Conservation (phyloP, 1,140 invertebrate genomes). For the Cherax quadricarinatus region DNA sequence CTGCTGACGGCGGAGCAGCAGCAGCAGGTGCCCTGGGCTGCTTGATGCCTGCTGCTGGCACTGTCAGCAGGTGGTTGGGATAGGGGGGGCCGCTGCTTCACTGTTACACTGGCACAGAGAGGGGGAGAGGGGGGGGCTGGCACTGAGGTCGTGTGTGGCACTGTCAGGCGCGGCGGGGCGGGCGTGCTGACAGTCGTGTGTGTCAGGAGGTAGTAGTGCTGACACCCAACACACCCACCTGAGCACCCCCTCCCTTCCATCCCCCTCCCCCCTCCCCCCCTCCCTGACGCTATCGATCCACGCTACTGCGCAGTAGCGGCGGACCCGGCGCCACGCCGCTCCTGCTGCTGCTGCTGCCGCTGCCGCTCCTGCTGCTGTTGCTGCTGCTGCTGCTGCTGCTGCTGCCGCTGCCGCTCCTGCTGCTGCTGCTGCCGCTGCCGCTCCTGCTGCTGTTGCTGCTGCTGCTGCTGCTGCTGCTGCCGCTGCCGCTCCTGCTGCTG, state of each 20-base stretch:
- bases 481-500: background rate
- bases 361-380: background rate
- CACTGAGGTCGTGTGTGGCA: no score
- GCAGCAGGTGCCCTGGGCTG: no score
- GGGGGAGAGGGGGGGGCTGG: no score
- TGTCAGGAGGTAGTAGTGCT: background rate
- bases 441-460: no score
- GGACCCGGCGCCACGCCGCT: background rate
- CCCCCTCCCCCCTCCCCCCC: no score
- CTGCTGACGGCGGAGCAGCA: no score
- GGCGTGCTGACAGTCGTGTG: slow-evolving; percentile 25
- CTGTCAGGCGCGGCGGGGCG: background rate
- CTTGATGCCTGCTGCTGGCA: background rate
- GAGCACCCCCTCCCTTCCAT: background rate
- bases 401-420: background rate
- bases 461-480: background rate
- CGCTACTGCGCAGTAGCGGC: background rate
- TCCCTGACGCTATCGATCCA: slow-evolving; percentile 1
- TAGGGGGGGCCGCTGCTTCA: background rate
- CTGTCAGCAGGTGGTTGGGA: background rate
- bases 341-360: background rate
- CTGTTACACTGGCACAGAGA: no score
- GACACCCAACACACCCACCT: background rate
- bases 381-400: background rate
- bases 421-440: background rate